Conservation (phyloP, 2,113 vertebrate species). For the Todiramphus saurophagus region DNA sequence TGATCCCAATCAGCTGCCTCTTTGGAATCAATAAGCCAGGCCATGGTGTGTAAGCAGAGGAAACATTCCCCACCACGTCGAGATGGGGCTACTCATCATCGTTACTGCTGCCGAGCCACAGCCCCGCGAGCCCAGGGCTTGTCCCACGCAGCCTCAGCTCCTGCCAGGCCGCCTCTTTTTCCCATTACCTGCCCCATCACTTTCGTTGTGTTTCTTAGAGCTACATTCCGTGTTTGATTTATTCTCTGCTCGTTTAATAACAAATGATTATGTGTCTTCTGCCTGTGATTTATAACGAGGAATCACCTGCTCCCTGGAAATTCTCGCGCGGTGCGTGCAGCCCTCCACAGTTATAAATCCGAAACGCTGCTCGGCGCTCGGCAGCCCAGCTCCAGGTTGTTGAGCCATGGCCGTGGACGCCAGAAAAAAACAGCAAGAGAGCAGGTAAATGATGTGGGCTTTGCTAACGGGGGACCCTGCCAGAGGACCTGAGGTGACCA, state of each 20-base stretch:
- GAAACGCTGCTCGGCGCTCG: neutral
- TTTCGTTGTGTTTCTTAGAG: neutral
- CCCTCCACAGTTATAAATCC: neutral
- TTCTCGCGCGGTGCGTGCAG: neutral
- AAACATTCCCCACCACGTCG: accelerated
- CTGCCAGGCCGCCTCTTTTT: neutral
- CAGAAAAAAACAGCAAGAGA: neutral
- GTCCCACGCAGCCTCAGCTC: neutral
- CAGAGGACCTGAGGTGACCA: neutral
- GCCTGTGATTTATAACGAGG: neutral
- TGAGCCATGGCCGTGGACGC: neutral
- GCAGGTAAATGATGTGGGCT: neutral
- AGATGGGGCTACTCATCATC: neutral
- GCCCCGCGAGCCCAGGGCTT: neutral
- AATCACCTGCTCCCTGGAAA: slow-evolving; percentile 1
- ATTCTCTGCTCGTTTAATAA: neutral
- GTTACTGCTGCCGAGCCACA: neutral
- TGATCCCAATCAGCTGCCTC: neutral
- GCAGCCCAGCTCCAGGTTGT: neutral
- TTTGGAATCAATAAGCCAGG: neutral
- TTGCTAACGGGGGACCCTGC: neutral
- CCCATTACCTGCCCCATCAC: neutral
- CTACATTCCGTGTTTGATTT: neutral
- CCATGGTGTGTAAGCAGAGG: neutral
- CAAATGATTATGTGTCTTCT: slow-evolving; percentile 40